Conservation (phyloP, 2,888 invertebrate species). For the Coleophora deauratella region DNA sequence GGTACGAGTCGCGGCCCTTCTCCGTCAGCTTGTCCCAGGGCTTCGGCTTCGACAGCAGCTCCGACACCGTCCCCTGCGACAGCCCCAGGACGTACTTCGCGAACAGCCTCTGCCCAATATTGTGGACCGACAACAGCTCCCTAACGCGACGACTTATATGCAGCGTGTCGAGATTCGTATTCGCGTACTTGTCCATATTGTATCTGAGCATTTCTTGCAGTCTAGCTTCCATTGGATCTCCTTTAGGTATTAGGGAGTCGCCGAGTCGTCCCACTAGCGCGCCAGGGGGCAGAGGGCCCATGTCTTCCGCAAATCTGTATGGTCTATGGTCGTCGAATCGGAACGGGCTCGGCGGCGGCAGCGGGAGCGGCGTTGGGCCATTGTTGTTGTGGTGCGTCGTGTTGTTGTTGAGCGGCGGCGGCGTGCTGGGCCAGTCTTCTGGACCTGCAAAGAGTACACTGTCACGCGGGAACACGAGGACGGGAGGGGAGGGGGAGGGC, state of each 20-base stretch:
- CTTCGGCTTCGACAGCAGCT: constrained; percentile 98
- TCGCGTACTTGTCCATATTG: constrained; percentile 97
- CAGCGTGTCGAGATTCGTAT: constrained; percentile 94
- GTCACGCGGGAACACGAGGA: constrained; percentile 84
- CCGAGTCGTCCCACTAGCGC: constrained; percentile 89
- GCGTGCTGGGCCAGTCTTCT: constrained; percentile 67
- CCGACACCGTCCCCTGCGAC: constrained; percentile 98
- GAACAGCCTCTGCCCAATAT: constrained; percentile 98
- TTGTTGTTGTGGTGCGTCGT: constrained; percentile 72
- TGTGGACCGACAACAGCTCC: constrained; percentile 95
- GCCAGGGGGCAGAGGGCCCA: constrained; percentile 82
- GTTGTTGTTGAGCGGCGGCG: constrained; percentile 71
- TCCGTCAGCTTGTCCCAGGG: constrained; percentile 99
- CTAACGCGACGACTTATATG: constrained; percentile 94
- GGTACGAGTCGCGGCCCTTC: constrained; percentile 98
- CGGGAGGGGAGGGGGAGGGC: constrained; percentile 74
- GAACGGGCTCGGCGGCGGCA: constrained; percentile 78
- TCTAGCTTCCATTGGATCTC: constrained; percentile 94
- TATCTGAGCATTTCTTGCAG: constrained; percentile 94
- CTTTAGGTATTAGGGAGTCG: constrained; percentile 93
- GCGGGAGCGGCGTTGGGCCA: constrained; percentile 61
- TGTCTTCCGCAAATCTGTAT: constrained; percentile 89
- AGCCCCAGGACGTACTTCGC: constrained; percentile 98
- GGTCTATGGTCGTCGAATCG: constrained; percentile 87
- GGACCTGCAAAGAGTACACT: constrained; percentile 67